Percentiles rank a stretch among this genome's conserved stretches.
Conservation (phyloP, 1,140 invertebrate species). For the Drosophila novamexicana region DNA sequence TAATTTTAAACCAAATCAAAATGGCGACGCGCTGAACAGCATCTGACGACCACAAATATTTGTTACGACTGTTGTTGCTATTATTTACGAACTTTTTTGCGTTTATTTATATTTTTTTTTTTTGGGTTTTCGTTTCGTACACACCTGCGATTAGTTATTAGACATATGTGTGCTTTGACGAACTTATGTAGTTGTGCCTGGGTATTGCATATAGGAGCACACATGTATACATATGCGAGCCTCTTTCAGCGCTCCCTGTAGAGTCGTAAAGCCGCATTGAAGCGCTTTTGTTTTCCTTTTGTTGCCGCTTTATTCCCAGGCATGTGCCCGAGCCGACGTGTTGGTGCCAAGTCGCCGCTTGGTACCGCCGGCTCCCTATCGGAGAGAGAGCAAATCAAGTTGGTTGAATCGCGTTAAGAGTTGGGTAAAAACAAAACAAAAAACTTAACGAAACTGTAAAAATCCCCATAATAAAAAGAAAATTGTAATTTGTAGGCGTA, state of each 20-base stretch:
- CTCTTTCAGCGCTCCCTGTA: constrained; percentile 28
- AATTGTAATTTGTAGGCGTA: constrained; percentile 19
- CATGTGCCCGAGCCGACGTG: constrained; percentile 45
- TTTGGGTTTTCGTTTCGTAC: constrained; percentile 35
- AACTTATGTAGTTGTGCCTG: constrained; percentile 36
- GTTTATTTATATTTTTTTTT: not conserved
- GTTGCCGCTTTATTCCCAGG: constrained; percentile 65
- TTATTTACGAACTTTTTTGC: constrained; percentile 57
- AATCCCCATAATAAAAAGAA: constrained; percentile 31
- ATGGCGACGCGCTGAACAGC: constrained; percentile 60
- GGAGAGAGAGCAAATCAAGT: not conserved
- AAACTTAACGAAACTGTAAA: constrained; percentile 18
- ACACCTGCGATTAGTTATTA: constrained; percentile 56
- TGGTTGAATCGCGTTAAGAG: not conserved
- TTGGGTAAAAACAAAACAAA: not conserved
- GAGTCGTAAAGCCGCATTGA: constrained; percentile 53
- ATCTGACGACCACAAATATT: constrained; percentile 61
- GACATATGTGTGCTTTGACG: constrained; percentile 8
- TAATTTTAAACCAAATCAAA: constrained; percentile 72
- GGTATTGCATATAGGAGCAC: not conserved
- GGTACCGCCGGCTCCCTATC: constrained; percentile 43
- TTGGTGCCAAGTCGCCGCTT: constrained; percentile 67
- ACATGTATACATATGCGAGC: constrained; percentile 33
- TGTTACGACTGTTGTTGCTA: constrained; percentile 26
- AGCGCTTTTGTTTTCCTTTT: constrained; percentile 62